Percentiles rank a stretch among this genome's conserved stretches.
phyloP scores from a whole-genome alignment of 1,140 invertebrate genomes.

The Scaptomyza hsui region DNA sequence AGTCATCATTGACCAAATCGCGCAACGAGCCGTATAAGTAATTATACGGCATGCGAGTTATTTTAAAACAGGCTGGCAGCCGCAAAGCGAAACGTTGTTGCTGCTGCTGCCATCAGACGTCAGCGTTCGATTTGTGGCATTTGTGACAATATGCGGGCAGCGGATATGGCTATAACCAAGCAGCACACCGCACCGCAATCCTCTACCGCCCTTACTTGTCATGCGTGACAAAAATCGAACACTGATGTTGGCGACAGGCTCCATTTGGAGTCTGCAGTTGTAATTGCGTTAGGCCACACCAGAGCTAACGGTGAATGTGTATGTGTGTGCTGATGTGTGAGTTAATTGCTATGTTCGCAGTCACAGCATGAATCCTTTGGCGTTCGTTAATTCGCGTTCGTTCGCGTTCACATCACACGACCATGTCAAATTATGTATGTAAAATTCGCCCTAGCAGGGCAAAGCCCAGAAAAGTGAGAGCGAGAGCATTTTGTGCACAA shows the following conservation, averaged over 20 bases:
- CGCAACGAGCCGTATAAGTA: slow-evolving; percentile 41
- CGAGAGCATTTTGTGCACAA: slow-evolving; percentile 45
- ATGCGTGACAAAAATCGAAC: slow-evolving; percentile 67
- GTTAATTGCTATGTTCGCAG: slow-evolving; percentile 68
- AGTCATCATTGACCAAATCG: slow-evolving; percentile 15
- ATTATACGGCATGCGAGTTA: slow-evolving; percentile 36
- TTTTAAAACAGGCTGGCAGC: slow-evolving; percentile 13
- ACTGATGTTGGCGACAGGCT: slow-evolving; percentile 54
- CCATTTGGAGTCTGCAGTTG: slow-evolving; percentile 59
- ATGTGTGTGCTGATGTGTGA: slow-evolving; percentile 23
- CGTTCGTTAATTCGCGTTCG: not conserved
- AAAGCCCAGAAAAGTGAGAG: slow-evolving; percentile 12
- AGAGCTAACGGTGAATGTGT: slow-evolving; percentile 12
- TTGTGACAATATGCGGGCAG: slow-evolving; percentile 39
- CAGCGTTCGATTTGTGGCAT: slow-evolving; percentile 60
- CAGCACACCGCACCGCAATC: not conserved
- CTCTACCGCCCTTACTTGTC: slow-evolving; percentile 2
- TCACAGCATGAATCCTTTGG: slow-evolving; percentile 1
- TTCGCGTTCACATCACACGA: slow-evolving; percentile 31
- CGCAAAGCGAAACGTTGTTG: slow-evolving; percentile 17
- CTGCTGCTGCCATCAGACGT: slow-evolving; percentile 15
- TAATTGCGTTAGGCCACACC: slow-evolving; percentile 60
- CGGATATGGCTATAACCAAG: not conserved
- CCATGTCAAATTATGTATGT: slow-evolving; percentile 45
- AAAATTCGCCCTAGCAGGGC: slow-evolving; percentile 38